phyloP scores from a whole-genome alignment of 2,888 invertebrate genomes.

The Drosophila rubida region DNA sequence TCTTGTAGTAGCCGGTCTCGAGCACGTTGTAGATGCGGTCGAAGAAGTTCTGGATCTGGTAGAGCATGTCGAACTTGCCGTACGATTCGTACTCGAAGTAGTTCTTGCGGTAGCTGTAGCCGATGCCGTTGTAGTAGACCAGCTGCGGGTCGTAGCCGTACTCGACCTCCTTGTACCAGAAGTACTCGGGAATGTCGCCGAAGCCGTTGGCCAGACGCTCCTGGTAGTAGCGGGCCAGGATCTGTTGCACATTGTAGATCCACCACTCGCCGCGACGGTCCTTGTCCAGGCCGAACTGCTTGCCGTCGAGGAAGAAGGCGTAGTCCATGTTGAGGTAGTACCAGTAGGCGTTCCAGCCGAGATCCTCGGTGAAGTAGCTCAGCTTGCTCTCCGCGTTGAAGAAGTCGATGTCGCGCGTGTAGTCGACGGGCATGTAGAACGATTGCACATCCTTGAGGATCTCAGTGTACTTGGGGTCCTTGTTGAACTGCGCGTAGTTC shows the following conservation, averaged over 20 bases:
- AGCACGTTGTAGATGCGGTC: conserved; percentile 86
- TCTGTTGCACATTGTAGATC: conserved; percentile 88
- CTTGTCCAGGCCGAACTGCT: conserved; percentile 85
- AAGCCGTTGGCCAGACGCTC: conserved; percentile 89
- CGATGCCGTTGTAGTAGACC: conserved; percentile 87
- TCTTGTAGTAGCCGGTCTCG: conserved; percentile 85
- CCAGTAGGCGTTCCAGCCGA: conserved; percentile 89
- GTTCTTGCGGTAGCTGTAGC: conserved; percentile 87
- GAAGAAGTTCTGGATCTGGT: conserved; percentile 82
- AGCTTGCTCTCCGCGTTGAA: conserved; percentile 87
- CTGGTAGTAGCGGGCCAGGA: conserved; percentile 89
- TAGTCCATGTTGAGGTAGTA: conserved; percentile 88
- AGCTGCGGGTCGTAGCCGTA: conserved; percentile 87
- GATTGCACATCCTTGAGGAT: conserved; percentile 59
- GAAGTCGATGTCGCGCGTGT: conserved; percentile 86
- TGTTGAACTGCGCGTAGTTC: conserved; percentile 60
- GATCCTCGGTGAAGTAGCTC: conserved; percentile 90
- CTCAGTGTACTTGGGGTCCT: conserved; percentile 69
- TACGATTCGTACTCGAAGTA: conserved; percentile 76
- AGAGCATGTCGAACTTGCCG: conserved; percentile 73
- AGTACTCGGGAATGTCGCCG: conserved; percentile 87
- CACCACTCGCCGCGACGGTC: conserved; percentile 88
- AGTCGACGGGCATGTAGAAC: conserved; percentile 86
- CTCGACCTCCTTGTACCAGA: conserved; percentile 85
- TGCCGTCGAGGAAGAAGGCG: conserved; percentile 88